Evolutionary conservation across 23 tunicate genomes (phyloP), one percentile per base, ranked within the genome.

Genomic region (Styela clava): DNA sequence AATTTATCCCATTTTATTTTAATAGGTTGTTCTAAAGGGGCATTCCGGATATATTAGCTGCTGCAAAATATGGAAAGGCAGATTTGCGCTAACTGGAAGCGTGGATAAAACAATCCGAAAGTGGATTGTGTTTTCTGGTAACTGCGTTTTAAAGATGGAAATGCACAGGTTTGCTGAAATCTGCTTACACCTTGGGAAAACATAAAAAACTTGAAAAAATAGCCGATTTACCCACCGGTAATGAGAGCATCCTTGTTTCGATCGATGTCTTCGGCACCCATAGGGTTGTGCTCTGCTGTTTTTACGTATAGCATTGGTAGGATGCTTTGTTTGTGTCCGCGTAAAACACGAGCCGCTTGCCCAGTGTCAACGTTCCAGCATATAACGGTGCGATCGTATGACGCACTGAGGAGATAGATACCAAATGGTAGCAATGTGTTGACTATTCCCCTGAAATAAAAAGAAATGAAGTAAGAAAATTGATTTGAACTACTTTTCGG

Each of bases 1-100:
- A n/a, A n/a, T n/a, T n/a, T n/a, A n/a, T n/a, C n/a, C n/a, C n/a
- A n/a, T n/a, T n/a, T n/a, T n/a, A n/a, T n/a, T n/a, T n/a, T n/a
- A n/a, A n/a, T 78, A 92, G 97, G 97, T 92, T 61, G 98, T 93
- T 19, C 78, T 93, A 74, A 93, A 93, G 44, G 98, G 98, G 0
- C 98, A 93, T 56, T 20, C 77, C 0, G 98, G 98, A 31, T 93
- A 93, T 62, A 74, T 93, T 61, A 87, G 85, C 31, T 93, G 98
- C 82, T 93, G 98, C 56, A 87, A 88, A 69, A 23, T 87, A 35
- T 87, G 86, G 93, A 52, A 64, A 76, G 82, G 70, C 31, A 32
- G 70, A 20, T 93, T 70, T 52, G 98, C 98, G 1, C n/a, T 93
- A 69, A 93, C 98, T 24, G 93, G 93, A 29, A 83, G 88, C 34